Evolutionary conservation across 2,113 vertebrate species (phyloP).

Genomic region (Procavia capensis): DNA sequence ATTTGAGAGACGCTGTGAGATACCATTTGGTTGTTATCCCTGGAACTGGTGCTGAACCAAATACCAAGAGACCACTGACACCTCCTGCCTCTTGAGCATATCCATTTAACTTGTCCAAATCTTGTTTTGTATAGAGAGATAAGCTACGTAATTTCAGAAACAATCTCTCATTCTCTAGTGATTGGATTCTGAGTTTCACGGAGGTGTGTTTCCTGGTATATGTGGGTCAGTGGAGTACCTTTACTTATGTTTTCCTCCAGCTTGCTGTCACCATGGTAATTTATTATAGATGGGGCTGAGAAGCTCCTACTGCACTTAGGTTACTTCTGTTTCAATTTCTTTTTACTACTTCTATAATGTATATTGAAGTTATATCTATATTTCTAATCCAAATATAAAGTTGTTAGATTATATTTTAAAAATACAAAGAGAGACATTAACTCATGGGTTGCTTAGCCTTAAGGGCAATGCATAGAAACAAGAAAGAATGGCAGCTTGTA

Average conservation of each 20-base stretch:
- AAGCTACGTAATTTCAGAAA: neutral
- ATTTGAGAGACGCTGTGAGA: neutral
- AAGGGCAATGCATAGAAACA: neutral
- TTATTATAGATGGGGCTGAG: neutral
- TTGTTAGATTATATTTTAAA: neutral
- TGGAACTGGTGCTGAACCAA: neutral
- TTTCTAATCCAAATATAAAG: neutral
- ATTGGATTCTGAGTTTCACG: neutral
- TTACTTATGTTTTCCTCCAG: neutral
- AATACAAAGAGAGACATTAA: neutral
- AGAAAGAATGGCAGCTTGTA: neutral
- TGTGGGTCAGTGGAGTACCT: neutral
- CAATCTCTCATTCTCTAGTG: neutral
- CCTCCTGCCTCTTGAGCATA: neutral
- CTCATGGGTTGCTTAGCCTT: neutral
- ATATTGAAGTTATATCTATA: neutral
- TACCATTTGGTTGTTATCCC: neutral
- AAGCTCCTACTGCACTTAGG: neutral
- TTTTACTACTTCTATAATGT: neutral
- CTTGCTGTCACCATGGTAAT: neutral
- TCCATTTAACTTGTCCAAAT: neutral
- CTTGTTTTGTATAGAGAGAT: neutral
- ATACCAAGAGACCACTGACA: neutral
- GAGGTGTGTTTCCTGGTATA: neutral
- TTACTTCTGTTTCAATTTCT: constrained; percentile 42